Conservation (phyloP, 2,113 vertebrate species). For the Acanthisitta chloris region DNA sequence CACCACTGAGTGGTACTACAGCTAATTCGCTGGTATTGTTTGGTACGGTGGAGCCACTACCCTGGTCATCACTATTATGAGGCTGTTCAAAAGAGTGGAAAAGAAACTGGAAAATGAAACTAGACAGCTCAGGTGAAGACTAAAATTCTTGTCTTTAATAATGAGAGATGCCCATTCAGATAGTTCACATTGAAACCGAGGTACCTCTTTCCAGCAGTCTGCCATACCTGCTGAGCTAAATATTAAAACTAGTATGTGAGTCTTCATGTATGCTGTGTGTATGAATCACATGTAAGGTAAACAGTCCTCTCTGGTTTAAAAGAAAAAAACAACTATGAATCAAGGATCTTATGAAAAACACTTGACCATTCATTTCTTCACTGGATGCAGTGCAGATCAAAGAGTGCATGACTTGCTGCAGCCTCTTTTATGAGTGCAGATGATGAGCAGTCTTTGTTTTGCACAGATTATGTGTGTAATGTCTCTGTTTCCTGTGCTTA, state of each 20-base stretch:
- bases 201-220: not conserved
- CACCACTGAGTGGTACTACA: not conserved
- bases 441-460: not conserved
- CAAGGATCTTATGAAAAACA: not conserved
- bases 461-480: not conserved
- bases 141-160: not conserved
- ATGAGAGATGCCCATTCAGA: not conserved
- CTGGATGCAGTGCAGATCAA: not conserved
- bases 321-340: not conserved
- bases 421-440: not conserved
- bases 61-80: accelerated
- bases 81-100: not conserved
- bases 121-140: not conserved
- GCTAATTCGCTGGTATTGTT: not conserved
- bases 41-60: not conserved
- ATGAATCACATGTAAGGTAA: not conserved
- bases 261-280: not conserved
- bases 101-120: not conserved
- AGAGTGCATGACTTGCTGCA: not conserved
- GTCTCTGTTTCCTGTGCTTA: not conserved
- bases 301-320: not conserved
- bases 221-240: not conserved
- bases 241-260: not conserved
- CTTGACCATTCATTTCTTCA: not conserved
- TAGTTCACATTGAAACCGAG: not conserved